These are phyloP conservation scores for Cyanoderma ruficeps DNA, from an alignment of 2,113 vertebrate genomes.

Conservation along the genomic window DNA sequence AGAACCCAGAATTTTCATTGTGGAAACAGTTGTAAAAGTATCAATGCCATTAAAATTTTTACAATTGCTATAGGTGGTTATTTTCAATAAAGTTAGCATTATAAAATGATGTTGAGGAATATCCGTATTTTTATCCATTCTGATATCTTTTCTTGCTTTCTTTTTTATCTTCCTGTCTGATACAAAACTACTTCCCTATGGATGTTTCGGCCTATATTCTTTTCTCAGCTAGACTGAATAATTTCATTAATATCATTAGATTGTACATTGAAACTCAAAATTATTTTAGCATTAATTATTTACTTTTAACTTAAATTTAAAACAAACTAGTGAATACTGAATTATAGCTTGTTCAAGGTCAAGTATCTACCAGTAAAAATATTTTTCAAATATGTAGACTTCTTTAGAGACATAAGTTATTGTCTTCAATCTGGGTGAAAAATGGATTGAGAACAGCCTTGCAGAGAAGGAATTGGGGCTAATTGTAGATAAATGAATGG, in stretches of 20 bases:
- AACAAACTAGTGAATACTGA: neutral
- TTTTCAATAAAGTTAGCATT: neutral
- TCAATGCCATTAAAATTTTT: neutral
- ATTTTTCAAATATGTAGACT: neutral
- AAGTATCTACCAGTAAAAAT: neutral
- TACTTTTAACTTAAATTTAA: neutral
- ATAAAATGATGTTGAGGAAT: neutral
- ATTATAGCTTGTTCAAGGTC: neutral
- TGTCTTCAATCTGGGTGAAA: neutral
- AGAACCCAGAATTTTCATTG: neutral
- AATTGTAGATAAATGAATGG: neutral
- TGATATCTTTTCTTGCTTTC: neutral
- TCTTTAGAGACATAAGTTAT: neutral
- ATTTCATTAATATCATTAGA: neutral
- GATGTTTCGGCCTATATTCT: neutral
- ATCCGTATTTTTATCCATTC: neutral
- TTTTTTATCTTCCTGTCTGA: neutral
- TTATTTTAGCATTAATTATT: neutral
- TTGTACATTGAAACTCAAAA: neutral
- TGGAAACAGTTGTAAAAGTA: neutral
- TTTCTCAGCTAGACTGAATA: neutral
- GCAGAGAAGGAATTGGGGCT: neutral
- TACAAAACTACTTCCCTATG: neutral
- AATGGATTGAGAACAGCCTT: neutral
- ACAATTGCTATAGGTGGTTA: neutral